Evolutionary conservation across 2,113 vertebrate genomes (phyloP).

Genomic region (Pavo muticus): DNA sequence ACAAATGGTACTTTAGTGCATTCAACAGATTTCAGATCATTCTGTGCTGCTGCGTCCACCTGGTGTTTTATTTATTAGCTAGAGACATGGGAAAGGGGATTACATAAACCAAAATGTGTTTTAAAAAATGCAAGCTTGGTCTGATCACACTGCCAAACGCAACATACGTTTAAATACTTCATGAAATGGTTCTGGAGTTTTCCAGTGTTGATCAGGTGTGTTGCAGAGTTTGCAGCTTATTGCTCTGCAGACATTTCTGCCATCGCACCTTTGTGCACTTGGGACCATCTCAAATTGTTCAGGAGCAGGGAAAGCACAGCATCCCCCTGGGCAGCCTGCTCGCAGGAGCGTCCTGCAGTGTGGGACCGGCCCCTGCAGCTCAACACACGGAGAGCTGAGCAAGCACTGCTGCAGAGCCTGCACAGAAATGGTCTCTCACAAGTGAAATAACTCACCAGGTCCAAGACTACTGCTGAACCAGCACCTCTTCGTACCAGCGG

Average conservation of each 20-base stretch:
- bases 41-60: slow-evolving; percentile 10
- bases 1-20: slow-evolving; percentile 10
- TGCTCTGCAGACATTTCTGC: not conserved
- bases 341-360: not conserved
- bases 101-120: not conserved
- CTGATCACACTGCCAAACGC: not conserved
- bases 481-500: not conserved
- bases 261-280: not conserved
- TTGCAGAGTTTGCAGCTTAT: not conserved
- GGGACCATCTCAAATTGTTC: not conserved
- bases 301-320: not conserved
- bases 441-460: not conserved
- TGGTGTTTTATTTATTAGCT: slow-evolving; percentile 1
- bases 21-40: slow-evolving; percentile 26
- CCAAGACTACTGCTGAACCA: not conserved
- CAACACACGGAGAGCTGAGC: not conserved
- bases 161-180: not conserved
- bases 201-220: not conserved
- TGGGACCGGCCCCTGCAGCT: not conserved
- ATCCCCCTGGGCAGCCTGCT: not conserved
- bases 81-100: slow-evolving; percentile 17
- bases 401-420: not conserved
- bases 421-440: not conserved
- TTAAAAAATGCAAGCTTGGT: not conserved
- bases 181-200: not conserved